Conservation (phyloP, 2,888 invertebrate genomes). For the Acrobasis repandana region DNA sequence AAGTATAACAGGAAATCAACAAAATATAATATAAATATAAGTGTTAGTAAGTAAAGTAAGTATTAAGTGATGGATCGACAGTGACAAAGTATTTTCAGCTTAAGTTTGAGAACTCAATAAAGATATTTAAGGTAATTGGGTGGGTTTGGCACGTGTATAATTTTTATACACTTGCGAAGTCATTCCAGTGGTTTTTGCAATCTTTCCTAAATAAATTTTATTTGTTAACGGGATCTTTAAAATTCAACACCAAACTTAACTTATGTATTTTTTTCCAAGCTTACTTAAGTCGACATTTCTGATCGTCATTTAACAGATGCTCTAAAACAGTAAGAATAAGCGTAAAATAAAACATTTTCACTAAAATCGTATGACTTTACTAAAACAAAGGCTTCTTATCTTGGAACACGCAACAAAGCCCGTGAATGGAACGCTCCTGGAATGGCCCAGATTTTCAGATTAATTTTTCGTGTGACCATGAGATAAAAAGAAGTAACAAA, state of each 20-base stretch:
- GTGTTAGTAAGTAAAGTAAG: too few species aligned
- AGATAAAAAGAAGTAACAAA: conserved; percentile 45
- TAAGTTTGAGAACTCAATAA: too few species aligned
- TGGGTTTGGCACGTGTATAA: too few species aligned
- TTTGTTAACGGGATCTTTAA: too few species aligned
- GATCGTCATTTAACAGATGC: not conserved
- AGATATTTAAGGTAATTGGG: too few species aligned
- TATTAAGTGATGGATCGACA: too few species aligned
- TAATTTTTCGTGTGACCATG: conserved; percentile 48
- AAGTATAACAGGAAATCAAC: not conserved
- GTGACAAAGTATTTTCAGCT: too few species aligned
- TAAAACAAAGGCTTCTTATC: conserved; percentile 54
- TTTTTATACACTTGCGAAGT: too few species aligned
- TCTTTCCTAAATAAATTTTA: too few species aligned
- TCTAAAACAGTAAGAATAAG: conserved; percentile 25
- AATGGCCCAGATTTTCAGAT: conserved; percentile 52
- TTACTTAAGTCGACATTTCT: too few species aligned
- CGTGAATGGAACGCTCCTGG: conserved; percentile 41
- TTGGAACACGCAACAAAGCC: conserved; percentile 49
- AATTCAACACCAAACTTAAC: too few species aligned
- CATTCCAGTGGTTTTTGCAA: too few species aligned
- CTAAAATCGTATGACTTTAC: conserved; percentile 42
- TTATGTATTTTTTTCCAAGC: not conserved
- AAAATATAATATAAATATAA: not conserved
- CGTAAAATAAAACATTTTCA: conserved; percentile 40